A percentile compares a stretch with the other conserved stretches of the same genome.
Conservation (phyloP, 1,140 invertebrate genomes). For the Belonocnema kinseyi region DNA sequence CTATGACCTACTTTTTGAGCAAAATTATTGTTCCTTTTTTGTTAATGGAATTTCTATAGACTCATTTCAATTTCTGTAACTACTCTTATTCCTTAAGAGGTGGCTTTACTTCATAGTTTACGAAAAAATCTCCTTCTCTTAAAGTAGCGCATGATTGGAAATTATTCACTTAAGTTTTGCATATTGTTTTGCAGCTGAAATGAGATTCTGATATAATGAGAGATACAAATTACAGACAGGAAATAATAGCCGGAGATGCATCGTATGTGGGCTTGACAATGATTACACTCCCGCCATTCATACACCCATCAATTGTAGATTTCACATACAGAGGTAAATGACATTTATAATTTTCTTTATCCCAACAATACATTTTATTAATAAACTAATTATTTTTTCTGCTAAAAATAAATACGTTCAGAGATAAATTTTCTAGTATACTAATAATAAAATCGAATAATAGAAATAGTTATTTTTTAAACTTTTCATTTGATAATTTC, state of each 20-base stretch:
- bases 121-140: not conserved
- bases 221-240: conserved; percentile 21
- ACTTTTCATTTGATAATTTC: no score
- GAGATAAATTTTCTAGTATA: no score
- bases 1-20: no score
- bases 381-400: no score
- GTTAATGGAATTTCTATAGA: no score
- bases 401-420: no score
- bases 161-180: not conserved
- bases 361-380: not conserved
- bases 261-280: conserved; percentile 8
- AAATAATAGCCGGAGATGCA: conserved; percentile 13
- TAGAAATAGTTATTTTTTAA: no score
- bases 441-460: no score
- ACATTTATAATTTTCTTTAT: not conserved
- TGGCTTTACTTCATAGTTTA: not conserved
- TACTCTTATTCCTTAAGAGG: no score
- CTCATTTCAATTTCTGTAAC: no score
- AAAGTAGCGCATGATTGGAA: not conserved
- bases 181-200: not conserved
- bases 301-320: not conserved
- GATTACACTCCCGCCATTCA: conserved; percentile 1
- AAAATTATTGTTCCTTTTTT: no score
- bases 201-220: conserved; percentile 21
- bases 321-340: not conserved